These are phyloP conservation scores for Blomia tropicalis DNA, from an alignment of 2,888 invertebrate species.

Conservation along the genomic window DNA sequence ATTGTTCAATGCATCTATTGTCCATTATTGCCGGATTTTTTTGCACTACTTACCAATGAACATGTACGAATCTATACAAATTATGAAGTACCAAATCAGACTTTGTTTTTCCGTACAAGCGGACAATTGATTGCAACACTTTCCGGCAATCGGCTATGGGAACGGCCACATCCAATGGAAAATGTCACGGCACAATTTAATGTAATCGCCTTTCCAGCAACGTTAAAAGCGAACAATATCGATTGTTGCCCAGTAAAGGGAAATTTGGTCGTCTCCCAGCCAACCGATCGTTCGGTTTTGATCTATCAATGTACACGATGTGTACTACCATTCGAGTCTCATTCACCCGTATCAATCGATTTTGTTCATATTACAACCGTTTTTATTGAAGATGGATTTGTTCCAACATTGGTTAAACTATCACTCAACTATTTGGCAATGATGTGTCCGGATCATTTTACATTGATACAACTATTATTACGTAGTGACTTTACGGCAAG, in stretches of 20 bases:
- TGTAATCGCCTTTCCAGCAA: not conserved
- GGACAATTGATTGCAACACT: not conserved
- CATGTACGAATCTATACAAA: not conserved
- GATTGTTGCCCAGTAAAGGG: not conserved
- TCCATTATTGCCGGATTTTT: not conserved
- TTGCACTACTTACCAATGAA: not conserved
- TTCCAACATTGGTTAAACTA: not conserved
- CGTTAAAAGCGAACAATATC: not conserved
- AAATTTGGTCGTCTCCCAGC: not conserved
- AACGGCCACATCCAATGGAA: not conserved
- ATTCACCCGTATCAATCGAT: not conserved
- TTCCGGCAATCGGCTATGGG: not conserved
- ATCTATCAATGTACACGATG: not conserved
- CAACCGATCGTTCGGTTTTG: not conserved
- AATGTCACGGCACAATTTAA: not conserved
- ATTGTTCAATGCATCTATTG: conserved; percentile 1
- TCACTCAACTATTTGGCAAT: conserved; percentile 1
- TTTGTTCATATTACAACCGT: not conserved
- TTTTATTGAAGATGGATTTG: not conserved
- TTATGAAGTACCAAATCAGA: not conserved
- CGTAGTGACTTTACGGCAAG: too few relatives aligned
- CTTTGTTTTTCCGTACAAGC: not conserved
- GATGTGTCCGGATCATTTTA: not conserved
- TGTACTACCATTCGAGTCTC: not conserved
- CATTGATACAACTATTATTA: not conserved